These are phyloP conservation scores for Motacilla tschutschensis DNA, from an alignment of 2,113 vertebrate genomes.

Conservation along the genomic window DNA sequence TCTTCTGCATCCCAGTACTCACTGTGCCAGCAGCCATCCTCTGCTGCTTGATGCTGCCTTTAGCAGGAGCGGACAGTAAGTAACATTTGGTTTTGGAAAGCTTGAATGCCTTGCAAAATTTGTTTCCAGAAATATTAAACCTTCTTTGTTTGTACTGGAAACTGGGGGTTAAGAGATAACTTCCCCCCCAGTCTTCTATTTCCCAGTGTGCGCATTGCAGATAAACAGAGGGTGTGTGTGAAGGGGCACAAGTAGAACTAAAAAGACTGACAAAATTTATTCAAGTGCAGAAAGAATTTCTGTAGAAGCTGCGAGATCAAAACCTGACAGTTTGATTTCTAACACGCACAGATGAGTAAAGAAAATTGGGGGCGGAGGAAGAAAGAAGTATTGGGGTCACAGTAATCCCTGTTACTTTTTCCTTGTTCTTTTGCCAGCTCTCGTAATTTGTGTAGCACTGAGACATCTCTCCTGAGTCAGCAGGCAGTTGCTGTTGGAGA, in stretches of 20 bases:
- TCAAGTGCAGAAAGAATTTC: not conserved
- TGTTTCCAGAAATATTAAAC: not conserved
- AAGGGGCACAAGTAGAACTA: not conserved
- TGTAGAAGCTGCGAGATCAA: constrained; percentile 38
- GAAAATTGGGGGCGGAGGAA: not conserved
- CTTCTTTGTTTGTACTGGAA: not conserved
- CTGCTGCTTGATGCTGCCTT: constrained; percentile 71
- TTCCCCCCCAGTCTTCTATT: not conserved
- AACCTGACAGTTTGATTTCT: constrained; percentile 50
- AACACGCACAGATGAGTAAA: constrained; percentile 21
- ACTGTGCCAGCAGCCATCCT: constrained; percentile 77
- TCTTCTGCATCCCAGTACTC: constrained; percentile 59
- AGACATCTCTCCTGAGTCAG: constrained; percentile 6
- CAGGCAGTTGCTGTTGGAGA: not conserved
- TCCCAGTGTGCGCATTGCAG: not conserved
- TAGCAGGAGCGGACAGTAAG: constrained; percentile 82
- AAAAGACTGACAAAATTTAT: constrained; percentile 11
- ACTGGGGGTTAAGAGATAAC: not conserved
- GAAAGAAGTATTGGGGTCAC: constrained; percentile 21
- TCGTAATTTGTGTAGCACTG: not conserved
- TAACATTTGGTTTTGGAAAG: constrained; percentile 5
- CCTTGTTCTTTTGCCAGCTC: constrained; percentile 17
- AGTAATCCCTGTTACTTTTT: constrained; percentile 26
- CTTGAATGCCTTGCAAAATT: not conserved
- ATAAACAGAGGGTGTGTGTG: not conserved